Conservation (phyloP, 1,140 invertebrate species). For the Drosophila littoralis region DNA sequence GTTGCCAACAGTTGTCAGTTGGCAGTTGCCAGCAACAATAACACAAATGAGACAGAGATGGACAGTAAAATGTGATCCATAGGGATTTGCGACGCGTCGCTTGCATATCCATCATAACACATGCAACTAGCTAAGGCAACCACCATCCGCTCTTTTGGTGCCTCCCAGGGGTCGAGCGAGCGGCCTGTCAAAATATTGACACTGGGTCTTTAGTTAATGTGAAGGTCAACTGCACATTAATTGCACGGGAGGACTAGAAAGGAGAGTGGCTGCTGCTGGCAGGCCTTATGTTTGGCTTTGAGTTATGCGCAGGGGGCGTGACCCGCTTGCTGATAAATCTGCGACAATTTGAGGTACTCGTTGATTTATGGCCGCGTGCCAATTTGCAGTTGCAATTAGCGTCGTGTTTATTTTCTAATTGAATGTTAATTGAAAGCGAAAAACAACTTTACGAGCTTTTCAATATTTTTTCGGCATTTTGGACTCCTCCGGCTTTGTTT, state of each 20-base stretch:
- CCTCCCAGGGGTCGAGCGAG: conserved; percentile 2
- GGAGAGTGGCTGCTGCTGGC: background rate
- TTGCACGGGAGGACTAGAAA: conserved; percentile 32
- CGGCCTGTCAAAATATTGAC: conserved; percentile 79
- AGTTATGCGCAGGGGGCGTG: conserved; percentile 39
- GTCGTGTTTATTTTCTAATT: conserved; percentile 74
- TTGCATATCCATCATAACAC: conserved; percentile 65
- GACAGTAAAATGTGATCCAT: conserved; percentile 52
- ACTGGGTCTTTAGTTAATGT: conserved; percentile 69
- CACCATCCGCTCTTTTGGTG: background rate
- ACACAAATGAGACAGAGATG: background rate
- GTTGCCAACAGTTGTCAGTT: background rate
- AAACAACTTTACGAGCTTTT: conserved; percentile 9
- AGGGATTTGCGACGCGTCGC: conserved; percentile 69
- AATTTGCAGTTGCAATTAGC: conserved; percentile 63
- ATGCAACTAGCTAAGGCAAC: background rate
- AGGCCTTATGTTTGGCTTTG: background rate
- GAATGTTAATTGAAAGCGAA: conserved; percentile 65
- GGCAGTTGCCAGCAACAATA: background rate
- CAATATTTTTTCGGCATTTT: background rate
- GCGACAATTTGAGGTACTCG: conserved; percentile 49
- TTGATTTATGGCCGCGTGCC: conserved; percentile 31
- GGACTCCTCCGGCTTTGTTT: conserved; percentile 10
- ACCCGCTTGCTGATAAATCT: conserved; percentile 53
- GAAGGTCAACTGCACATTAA: conserved; percentile 78